Percentiles rank a stretch among this genome's conserved stretches.
phyloP scores from a whole-genome alignment of 2,888 invertebrate species.

The Drosophila mulleri region DNA sequence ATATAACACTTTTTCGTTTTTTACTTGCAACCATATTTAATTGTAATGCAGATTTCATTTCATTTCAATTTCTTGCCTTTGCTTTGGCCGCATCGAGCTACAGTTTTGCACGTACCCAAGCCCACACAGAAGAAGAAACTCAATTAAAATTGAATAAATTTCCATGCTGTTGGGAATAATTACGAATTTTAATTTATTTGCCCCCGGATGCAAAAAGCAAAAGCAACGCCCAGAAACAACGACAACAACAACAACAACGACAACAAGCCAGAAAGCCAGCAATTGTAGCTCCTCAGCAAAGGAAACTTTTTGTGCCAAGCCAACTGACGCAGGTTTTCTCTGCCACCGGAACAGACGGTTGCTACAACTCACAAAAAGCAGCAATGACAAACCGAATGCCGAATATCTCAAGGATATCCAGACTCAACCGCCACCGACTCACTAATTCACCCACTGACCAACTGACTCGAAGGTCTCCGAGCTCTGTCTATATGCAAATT shows the following conservation, averaged over 20 bases:
- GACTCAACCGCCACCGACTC: conserved; percentile 29
- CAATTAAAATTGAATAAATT: conserved; percentile 81
- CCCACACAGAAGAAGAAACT: conserved; percentile 68
- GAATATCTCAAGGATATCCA: conserved; percentile 33
- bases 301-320: conserved; percentile 47
- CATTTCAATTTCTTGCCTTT: conserved; percentile 61
- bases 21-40: conserved; percentile 52
- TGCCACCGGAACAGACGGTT: conserved; percentile 4
- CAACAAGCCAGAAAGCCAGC: conserved; percentile 22
- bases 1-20: conserved; percentile 24
- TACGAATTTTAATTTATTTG: conserved; percentile 81
- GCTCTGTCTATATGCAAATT: conserved; percentile 29
- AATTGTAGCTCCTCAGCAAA: conserved; percentile 50
- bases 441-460: conserved; percentile 30
- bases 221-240: conserved; percentile 35
- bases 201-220: conserved; percentile 70
- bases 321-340: conserved; percentile 34
- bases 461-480: conserved; percentile 16
- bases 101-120: conserved; percentile 40
- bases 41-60: conserved; percentile 74
- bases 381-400: conserved; percentile 28
- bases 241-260: background rate
- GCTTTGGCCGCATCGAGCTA: conserved; percentile 27
- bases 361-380: conserved; percentile 10
- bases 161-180: conserved; percentile 78